phyloP scores from a whole-genome alignment of 2,797 vertebrate species.

The Brachymystax lenok region DNA sequence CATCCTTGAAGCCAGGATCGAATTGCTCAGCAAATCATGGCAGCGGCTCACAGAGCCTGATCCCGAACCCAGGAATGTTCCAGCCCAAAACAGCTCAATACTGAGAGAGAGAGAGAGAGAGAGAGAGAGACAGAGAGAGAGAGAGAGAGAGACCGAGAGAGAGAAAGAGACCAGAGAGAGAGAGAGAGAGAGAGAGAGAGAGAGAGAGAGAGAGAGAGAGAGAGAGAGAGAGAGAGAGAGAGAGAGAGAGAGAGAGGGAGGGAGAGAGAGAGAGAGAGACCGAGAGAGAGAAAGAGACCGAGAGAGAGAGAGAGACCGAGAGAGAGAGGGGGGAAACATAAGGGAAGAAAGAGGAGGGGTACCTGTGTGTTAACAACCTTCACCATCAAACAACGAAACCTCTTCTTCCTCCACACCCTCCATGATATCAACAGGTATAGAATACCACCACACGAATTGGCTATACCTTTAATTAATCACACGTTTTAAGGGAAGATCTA shows the following conservation, averaged over 20 bases:
- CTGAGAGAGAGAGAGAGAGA: slow-evolving; percentile 48
- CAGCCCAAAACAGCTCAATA: slow-evolving; percentile 65
- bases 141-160: slow-evolving; percentile 1
- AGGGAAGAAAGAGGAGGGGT: slow-evolving; percentile 22
- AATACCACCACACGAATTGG: background rate
- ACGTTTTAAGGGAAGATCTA: no score
- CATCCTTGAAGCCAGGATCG: slow-evolving; percentile 74
- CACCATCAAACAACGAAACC: slow-evolving; percentile 48
- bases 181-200: background rate
- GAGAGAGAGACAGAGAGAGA: background rate
- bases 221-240: no score
- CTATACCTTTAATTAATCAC: background rate
- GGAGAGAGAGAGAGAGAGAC: background rate
- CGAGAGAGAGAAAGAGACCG: slow-evolving; percentile 42
- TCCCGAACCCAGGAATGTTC: slow-evolving; percentile 80
- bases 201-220: no score
- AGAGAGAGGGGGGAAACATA: background rate
- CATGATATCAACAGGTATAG: background rate
- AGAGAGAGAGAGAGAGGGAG: no score
- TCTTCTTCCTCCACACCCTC: background rate
- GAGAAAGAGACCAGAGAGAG: slow-evolving; percentile 19
- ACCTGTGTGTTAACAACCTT: slow-evolving; percentile 64
- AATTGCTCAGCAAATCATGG: slow-evolving; percentile 78
- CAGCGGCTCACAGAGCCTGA: slow-evolving; percentile 59
- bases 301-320: background rate